phyloP scores from a whole-genome alignment of 1,140 invertebrate genomes.

The Habropoda laboriosa region DNA sequence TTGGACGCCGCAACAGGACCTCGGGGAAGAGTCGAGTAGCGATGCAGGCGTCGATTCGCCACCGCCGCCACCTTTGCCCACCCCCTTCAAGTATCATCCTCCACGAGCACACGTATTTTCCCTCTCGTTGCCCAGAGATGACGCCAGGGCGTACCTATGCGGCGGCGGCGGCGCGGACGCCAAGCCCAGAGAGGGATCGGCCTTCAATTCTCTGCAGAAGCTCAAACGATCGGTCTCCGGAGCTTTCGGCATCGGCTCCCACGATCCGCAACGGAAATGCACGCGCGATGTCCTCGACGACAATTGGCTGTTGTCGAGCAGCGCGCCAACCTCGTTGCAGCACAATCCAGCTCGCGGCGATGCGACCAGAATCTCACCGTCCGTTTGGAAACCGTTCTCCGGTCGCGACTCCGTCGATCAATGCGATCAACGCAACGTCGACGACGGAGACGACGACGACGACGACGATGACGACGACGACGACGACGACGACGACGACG shows the following conservation, averaged over 20 bases:
- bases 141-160: constrained; percentile 82
- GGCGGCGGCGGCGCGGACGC: constrained; percentile 81
- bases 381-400: constrained; percentile 67
- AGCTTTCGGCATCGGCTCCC: constrained; percentile 81
- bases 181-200: constrained; percentile 81
- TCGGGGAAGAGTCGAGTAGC: constrained; percentile 86
- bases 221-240: constrained; percentile 87
- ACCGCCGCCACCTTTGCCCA: constrained; percentile 65
- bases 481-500: constrained; percentile 59
- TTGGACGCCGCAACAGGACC: constrained; percentile 92
- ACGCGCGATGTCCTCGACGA: constrained; percentile 78
- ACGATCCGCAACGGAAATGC: constrained; percentile 66
- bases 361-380: constrained; percentile 55
- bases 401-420: constrained; percentile 66
- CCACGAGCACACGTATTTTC: constrained; percentile 87
- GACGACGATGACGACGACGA: constrained; percentile 73
- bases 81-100: constrained; percentile 83
- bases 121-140: constrained; percentile 86
- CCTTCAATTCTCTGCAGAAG: constrained; percentile 86
- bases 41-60: constrained; percentile 83
- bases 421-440: constrained; percentile 25
- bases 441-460: too few relatives aligned
- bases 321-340: constrained; percentile 89
- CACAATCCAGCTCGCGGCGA: constrained; percentile 79
- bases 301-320: constrained; percentile 90